phyloP scores from a whole-genome alignment of 92 coral and sea anemone genomes.

The Diadumene lineata region DNA sequence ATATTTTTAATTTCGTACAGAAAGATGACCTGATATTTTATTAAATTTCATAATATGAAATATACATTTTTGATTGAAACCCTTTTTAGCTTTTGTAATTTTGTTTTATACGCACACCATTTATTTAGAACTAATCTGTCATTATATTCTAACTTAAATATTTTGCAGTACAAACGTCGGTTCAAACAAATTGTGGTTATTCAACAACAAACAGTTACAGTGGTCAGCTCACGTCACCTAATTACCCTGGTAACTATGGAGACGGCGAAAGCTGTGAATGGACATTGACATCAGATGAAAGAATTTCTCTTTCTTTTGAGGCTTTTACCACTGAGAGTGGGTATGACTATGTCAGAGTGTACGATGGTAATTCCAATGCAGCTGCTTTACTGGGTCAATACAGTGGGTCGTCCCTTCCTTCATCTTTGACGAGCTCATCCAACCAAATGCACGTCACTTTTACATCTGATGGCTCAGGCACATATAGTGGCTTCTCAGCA shows the following conservation, averaged over 20 bases:
- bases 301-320: neutral
- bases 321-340: neutral
- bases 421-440: neutral
- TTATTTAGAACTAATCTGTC: too few species aligned
- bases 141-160: neutral
- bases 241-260: slow-evolving; percentile 7
- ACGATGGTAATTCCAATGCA: slow-evolving; percentile 16
- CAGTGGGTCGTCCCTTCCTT: neutral
- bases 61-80: too few species aligned
- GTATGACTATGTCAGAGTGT: slow-evolving; percentile 6
- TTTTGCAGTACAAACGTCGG: neutral
- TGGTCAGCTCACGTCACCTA: slow-evolving; percentile 14
- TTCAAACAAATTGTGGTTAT: neutral
- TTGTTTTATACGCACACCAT: too few species aligned
- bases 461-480: slow-evolving; percentile 12
- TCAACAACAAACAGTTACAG: neutral
- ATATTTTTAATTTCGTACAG: too few species aligned
- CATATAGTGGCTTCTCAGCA: slow-evolving; percentile 11
- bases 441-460: slow-evolving; percentile 14
- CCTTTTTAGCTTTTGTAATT: too few species aligned
- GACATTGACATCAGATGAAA: neutral
- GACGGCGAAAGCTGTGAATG: neutral
- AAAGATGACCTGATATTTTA: too few species aligned
- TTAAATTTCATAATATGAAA: too few species aligned
- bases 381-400: neutral